Evolutionary conservation across 2,113 vertebrate genomes (phyloP).

Genomic region (Bucco capensis): DNA sequence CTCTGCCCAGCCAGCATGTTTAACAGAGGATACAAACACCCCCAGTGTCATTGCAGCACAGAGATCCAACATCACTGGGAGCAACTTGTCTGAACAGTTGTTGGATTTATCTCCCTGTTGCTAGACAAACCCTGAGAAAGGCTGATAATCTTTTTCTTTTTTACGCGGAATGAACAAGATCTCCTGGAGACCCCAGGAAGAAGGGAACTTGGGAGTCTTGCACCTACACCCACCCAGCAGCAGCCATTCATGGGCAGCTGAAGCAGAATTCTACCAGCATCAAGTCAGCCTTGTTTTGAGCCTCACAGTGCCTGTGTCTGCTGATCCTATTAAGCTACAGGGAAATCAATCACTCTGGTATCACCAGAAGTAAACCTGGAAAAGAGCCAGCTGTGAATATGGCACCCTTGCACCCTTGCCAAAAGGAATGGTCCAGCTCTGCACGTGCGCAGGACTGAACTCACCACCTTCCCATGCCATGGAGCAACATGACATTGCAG

Average conservation of each 20-base stretch:
- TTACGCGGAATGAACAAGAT: not conserved
- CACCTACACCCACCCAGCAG: not conserved
- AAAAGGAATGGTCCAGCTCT: not conserved
- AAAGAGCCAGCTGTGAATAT: not conserved
- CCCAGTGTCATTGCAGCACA: not conserved
- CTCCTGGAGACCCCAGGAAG: not conserved
- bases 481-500: not conserved
- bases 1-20: not conserved
- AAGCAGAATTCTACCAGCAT: not conserved
- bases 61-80: not conserved
- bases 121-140: not conserved
- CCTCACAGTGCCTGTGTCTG: not conserved
- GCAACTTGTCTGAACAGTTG: not conserved
- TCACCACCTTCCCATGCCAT: not conserved
- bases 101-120: not conserved
- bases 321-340: not conserved
- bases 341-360: not conserved
- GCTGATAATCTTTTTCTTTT: not conserved
- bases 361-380: constrained; percentile 12
- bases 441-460: constrained; percentile 13
- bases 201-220: not conserved
- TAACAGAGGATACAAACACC: not conserved
- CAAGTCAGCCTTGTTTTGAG: not conserved
- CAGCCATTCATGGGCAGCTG: accelerated
- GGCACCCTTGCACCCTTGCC: not conserved